Conservation (phyloP, 2,113 vertebrate species). For the Sylvilagus bachmani region DNA sequence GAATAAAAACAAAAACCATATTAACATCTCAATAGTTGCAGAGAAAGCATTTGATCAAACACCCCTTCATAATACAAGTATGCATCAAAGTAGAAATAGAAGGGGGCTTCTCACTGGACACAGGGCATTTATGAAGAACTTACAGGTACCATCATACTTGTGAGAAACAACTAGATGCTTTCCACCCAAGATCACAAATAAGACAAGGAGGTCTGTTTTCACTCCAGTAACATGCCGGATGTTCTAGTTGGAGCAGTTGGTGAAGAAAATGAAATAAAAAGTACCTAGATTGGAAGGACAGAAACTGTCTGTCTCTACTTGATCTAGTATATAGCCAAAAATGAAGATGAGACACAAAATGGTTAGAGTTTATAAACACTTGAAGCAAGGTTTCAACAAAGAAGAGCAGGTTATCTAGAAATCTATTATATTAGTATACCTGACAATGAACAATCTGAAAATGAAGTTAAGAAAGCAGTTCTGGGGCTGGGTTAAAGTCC, state of each 20-base stretch:
- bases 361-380: background rate
- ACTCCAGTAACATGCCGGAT: background rate
- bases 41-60: constrained; percentile 1
- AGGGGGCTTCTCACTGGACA: background rate
- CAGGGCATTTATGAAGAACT: background rate
- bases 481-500: background rate
- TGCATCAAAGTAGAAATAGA: background rate
- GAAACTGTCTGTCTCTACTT: background rate
- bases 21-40: background rate
- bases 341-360: background rate
- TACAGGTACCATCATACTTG: background rate
- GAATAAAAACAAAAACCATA: background rate
- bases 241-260: background rate
- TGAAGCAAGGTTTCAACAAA: background rate
- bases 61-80: background rate
- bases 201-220: background rate
- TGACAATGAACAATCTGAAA: constrained; percentile 7
- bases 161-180: background rate
- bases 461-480: constrained; percentile 28
- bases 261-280: constrained; percentile 12
- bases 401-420: background rate
- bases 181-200: background rate
- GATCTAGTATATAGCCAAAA: background rate
- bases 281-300: background rate
- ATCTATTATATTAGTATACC: background rate